Evolutionary conservation across 2,888 invertebrate genomes (phyloP), one percentile per base, ranked within the genome.

Genomic region (Chromoteleia sp.): DNA sequence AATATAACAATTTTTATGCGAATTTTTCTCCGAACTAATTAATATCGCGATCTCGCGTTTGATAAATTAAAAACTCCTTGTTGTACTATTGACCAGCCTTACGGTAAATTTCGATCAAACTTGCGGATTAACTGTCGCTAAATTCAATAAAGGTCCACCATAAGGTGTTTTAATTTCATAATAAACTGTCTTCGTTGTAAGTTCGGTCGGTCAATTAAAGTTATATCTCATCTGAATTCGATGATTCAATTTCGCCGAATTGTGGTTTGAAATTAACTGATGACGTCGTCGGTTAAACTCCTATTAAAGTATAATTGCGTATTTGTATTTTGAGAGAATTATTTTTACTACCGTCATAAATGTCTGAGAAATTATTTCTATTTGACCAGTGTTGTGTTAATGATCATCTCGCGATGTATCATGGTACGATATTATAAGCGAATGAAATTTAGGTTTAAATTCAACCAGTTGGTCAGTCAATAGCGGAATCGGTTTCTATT

Each of bases 141-240:
- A 39, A 41, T 58, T 41, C 8, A 39, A 41, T 58, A 25, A 14
- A 41, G 25, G 41, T 12, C n/a, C 36, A 12, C 12, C n/a, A 12
- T 2, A 4, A 0, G 36, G 56, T 25, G 14, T 58, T 58, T 58
- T 25, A 58, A 25, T 41, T 41, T 14, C 8, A 5, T 41, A 41
- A 41, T 15, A 8, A 41, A 41, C 41, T 15, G 7, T 41, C 14
- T 12, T 29, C 50, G 14, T 29, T 29, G 25, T 14, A 50, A 50
- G 50, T 50, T 29, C 8, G 29, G 12, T 2, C 50, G 6, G 50
- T 14, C 29, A 50, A 50, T 50, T 50, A 25, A 50, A 50, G 29
- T 50, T 50, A 29, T 29, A 50, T 50, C 17, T 29, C 50, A 29
- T 29, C 50, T 29, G 3, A 50, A 50, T 50, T 50, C 50, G 29